These are phyloP conservation scores for Hippoglossus stenolepis DNA, from an alignment of 2,113 vertebrate genomes.

Conservation along the genomic window DNA sequence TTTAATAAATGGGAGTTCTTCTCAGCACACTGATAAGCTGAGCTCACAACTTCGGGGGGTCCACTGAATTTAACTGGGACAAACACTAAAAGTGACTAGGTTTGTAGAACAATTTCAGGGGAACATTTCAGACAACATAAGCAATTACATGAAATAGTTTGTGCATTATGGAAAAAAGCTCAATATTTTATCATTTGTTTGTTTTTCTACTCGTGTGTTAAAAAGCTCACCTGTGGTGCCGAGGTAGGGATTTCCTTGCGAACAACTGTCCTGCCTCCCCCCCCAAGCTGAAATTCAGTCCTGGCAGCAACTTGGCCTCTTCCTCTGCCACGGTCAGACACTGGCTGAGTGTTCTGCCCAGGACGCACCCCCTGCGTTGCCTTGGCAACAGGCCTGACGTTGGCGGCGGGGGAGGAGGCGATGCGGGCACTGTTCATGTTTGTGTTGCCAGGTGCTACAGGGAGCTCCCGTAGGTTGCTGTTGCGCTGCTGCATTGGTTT, in stretches of 20 bases:
- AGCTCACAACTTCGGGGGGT: constrained; percentile 7
- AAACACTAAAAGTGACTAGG: not conserved
- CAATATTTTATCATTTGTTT: accelerated
- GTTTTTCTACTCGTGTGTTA: not conserved
- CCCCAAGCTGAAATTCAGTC: constrained; percentile 40
- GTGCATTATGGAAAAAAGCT: not conserved
- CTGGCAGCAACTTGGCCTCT: constrained; percentile 69
- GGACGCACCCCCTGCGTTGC: constrained; percentile 70
- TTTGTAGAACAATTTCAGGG: not conserved
- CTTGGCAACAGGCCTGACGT: constrained; percentile 83
- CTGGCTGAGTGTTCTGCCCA: constrained; percentile 60
- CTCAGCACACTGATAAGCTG: constrained; percentile 83
- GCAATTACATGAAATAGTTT: constrained; percentile 1
- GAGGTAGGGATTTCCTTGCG: constrained; percentile 71
- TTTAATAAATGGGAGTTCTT: constrained; percentile 86
- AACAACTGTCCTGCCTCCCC: constrained; percentile 78
- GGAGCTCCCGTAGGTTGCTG: constrained; percentile 94
- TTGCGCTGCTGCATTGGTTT: constrained; percentile 91
- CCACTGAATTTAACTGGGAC: constrained; percentile 17
- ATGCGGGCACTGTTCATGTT: constrained; percentile 75
- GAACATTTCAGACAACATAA: not conserved
- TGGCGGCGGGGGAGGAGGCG: constrained; percentile 79
- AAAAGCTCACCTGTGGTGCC: constrained; percentile 82
- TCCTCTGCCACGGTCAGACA: constrained; percentile 67
- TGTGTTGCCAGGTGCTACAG: constrained; percentile 88